A percentile compares a stretch with the other conserved stretches of the same genome.
phyloP scores from a whole-genome alignment of 2,888 invertebrate genomes.

The Amphipoea oculea region DNA sequence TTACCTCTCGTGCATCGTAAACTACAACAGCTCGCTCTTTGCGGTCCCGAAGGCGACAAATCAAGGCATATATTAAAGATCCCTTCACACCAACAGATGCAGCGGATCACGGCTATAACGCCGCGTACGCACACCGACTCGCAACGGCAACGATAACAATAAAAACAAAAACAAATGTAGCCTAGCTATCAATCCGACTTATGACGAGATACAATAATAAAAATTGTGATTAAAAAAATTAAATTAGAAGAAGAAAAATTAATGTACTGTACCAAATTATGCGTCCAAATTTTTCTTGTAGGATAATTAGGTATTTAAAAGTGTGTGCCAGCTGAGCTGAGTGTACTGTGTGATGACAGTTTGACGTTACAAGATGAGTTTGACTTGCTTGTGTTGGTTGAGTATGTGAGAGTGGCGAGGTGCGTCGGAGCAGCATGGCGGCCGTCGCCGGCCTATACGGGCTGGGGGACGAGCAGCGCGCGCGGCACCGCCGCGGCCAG shows the following conservation, averaged over 20 bases:
- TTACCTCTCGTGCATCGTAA: slow-evolving; percentile 4
- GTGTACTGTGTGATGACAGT: slow-evolving; percentile 59
- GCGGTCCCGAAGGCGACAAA: slow-evolving; percentile 40
- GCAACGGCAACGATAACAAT: slow-evolving; percentile 62
- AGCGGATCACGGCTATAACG: slow-evolving; percentile 48
- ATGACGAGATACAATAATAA: slow-evolving; percentile 87
- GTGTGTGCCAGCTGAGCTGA: slow-evolving; percentile 66
- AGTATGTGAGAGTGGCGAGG: slow-evolving; percentile 73
- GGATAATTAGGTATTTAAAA: slow-evolving; percentile 71
- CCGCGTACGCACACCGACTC: slow-evolving; percentile 45
- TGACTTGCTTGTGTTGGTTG: slow-evolving; percentile 59
- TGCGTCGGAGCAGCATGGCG: slow-evolving; percentile 90
- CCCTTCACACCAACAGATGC: slow-evolving; percentile 60
- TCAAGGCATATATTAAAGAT: slow-evolving; percentile 19
- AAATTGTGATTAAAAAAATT: slow-evolving; percentile 82
- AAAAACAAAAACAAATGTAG: slow-evolving; percentile 68
- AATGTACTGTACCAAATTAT: slow-evolving; percentile 84
- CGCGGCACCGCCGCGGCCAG: slow-evolving; percentile 87
- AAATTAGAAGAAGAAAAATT: slow-evolving; percentile 71
- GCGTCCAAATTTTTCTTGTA: slow-evolving; percentile 87
- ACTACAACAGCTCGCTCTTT: slow-evolving; percentile 44
- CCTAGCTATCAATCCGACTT: slow-evolving; percentile 73
- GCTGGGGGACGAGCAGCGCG: slow-evolving; percentile 93
- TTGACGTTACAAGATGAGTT: slow-evolving; percentile 62
- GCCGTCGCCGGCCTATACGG: slow-evolving; percentile 95